Base-by-base conservation (phyloP, 2,113 vertebrate genomes). In the Cottus gobio region DNA sequence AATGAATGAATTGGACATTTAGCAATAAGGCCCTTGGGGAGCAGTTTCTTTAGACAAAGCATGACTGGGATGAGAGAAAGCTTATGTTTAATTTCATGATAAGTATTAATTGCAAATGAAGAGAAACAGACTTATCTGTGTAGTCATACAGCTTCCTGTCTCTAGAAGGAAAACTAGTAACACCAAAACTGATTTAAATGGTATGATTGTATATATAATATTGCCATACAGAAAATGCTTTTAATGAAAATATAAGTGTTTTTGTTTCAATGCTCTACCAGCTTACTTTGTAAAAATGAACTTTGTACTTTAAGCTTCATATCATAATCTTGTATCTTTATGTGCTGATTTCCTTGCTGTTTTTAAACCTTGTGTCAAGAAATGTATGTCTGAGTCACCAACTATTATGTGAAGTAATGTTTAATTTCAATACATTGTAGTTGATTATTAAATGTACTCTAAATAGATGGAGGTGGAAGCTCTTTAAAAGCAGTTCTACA, bases 1-100 rank as follows among this genome's bases (percentile, higher is more conserved):
- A 67, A 90, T 88, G 50, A 85, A 85, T 78, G 18, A 80, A n/a
- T 73, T 62, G 3, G 12, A 71, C 12, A 7, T 22, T n/a, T n/a
- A 71, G 37, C 26, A 24, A 7, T 16, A 56, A 20, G 24, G 18
- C 16, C 30, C 11, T 16, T 10, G 50, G 39, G 1, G 46, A 71
- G 30, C 9, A 66, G 24, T 42, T 80, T 24, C 28, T 69, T 71
- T 24, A 11, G 22, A 76, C 18, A 34, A 37, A 15, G 24, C 11
- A 24, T 69, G 15, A 58, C 28, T 20, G 5, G 34, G 2, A 5
- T 68, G 28, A 77, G 28, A 22, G 26, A 20, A 65, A 67, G 39
- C 66, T 68, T 8, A 26, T 42, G 44, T 73, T 73, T 83, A 22
- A 76, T 71, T 68, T 58, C 67, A 83, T 0, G 4, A 37, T 12